Evolutionary conservation across 2,797 vertebrate genomes (phyloP).

Genomic region (Rhinogobio ventralis): DNA sequence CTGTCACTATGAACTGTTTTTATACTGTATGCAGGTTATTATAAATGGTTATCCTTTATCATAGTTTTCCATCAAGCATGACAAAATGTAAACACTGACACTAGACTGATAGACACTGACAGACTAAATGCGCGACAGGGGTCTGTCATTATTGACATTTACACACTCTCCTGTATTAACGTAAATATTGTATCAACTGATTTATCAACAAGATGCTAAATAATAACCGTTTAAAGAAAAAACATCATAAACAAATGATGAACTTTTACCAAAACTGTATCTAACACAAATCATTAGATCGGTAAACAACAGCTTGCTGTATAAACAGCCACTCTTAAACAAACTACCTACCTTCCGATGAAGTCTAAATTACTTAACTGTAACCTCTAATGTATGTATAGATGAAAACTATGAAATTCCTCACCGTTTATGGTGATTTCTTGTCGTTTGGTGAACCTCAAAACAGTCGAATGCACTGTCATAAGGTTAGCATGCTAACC

Average conservation of each 20-base stretch:
- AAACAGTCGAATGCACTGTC: conserved; percentile 26
- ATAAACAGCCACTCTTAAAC: background rate
- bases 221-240: background rate
- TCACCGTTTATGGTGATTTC: conserved; percentile 28
- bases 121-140: background rate
- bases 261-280: background rate
- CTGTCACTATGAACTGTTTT: background rate
- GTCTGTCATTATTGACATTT: background rate
- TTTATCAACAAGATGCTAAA: background rate
- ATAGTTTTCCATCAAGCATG: background rate
- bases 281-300: background rate
- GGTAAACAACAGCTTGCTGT: conserved; percentile 26
- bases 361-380: background rate
- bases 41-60: background rate
- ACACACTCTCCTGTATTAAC: background rate
- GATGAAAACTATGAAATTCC: background rate
- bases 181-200: background rate
- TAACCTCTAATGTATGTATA: background rate
- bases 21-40: background rate
- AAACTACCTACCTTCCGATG: background rate
- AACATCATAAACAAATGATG: background rate
- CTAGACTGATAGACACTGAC: background rate
- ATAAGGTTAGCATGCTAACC: conserved; percentile 46
- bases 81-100: background rate
- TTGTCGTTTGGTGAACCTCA: conserved; percentile 6